Evolutionary conservation across 2,888 invertebrate genomes (phyloP).

Genomic region (Galeopsomyia nigrocyanea): DNA sequence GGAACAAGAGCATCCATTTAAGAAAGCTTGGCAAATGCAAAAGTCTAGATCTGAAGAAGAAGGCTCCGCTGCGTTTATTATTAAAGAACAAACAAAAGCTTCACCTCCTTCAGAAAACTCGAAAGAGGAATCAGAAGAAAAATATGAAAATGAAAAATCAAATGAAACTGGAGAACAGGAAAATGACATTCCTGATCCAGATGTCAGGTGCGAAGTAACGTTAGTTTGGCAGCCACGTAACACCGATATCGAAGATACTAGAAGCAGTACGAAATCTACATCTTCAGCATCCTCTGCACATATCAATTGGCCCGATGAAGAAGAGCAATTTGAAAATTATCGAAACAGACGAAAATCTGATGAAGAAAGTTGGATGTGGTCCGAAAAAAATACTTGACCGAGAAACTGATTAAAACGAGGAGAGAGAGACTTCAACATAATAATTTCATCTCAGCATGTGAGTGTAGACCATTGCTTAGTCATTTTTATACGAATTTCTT

Average conservation of each 20-base stretch:
- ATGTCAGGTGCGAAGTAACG: conserved; percentile 45
- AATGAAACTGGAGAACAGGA: conserved; percentile 37
- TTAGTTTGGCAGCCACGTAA: conserved; percentile 47
- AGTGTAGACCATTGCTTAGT: background rate
- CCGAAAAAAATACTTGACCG: conserved; percentile 59
- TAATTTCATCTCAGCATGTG: background rate
- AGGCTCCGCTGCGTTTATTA: conserved; percentile 55
- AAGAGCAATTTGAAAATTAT: conserved; percentile 52
- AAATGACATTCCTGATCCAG: conserved; percentile 3
- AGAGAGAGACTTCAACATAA: conserved; percentile 28
- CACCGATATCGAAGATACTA: conserved; percentile 54
- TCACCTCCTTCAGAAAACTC: conserved; percentile 20
- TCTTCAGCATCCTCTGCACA: conserved; percentile 38
- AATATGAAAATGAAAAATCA: conserved; percentile 30
- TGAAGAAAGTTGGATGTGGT: conserved; percentile 57
- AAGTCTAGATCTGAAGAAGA: conserved; percentile 66
- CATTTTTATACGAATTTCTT: conserved; percentile 1
- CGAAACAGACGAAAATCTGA: conserved; percentile 53
- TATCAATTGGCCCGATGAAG: conserved; percentile 55
- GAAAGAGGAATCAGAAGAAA: conserved; percentile 39
- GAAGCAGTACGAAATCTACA: conserved; percentile 48
- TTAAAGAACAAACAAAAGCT: conserved; percentile 52
- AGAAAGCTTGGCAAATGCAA: conserved; percentile 67
- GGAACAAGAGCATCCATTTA: conserved; percentile 66
- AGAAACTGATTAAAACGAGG: conserved; percentile 1